Evolutionary conservation across 2,888 invertebrate genomes (phyloP), one percentile per base, ranked within the genome.

Genomic region (Muscina levida): DNA sequence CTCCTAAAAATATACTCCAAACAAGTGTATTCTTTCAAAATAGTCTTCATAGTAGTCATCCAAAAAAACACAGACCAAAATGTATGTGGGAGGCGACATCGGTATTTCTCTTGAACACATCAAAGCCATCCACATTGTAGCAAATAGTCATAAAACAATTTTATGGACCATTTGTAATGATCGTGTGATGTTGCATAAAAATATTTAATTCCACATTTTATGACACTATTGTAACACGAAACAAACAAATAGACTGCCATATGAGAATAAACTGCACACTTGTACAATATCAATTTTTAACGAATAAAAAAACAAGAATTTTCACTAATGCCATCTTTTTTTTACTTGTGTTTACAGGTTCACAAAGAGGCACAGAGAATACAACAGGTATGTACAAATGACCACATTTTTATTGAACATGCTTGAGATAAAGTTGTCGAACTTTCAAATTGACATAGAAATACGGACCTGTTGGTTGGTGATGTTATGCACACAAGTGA

Each of bases 181-280:
- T 62, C 42, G 62, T 62, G 62, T 42, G 62, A 62, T 62, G 62
- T 62, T 62, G 42, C 62, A 13, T 19, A 39, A 62, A 62, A 62
- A 39, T 42, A 19, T 42, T 11, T 22, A 39, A 37, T 39, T 11
- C 5, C 22, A 39, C 39, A 62, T 62, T 62, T 62, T 62, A 62
- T 22, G 39, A 62, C n/a, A n/a, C n/a, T 39, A 42, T 13, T 22
- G 59, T 22, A 19, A 51, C 24, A 53, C 53, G 22, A 24, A 53
- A 53, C 53, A 24, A 53, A 53, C 22, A 53, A 53, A 53, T 22
- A 53, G 8, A 48, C 48, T 31, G 8, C 17, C 1, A 48, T 15
- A 4, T n/a, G 46, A 46, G 8, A 31, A 31, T 17, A n/a, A 22
- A 62, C 6, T n/a, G 39, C 37, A 59, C 39, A 62, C 62, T 39